Base-by-base conservation (phyloP, 2,888 invertebrate species). In the Cylloceria caligata region DNA sequence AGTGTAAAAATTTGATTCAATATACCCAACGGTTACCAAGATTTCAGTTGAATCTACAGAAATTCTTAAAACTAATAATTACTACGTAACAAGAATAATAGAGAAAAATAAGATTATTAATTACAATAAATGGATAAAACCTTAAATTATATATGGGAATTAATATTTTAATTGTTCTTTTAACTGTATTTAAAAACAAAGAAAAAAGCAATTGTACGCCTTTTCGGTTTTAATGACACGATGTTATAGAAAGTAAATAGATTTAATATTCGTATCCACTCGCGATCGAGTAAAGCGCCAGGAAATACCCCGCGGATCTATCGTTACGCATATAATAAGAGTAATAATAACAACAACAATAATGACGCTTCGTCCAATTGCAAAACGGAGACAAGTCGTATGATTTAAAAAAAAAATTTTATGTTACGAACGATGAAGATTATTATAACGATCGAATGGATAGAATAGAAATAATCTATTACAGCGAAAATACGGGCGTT, bases 341-440 rank as follows among this genome's bases (percentile, higher is more conserved):
- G 1, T 30, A 30, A n/a, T 30, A 30, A 57, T 27, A 30, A 57
- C 16, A 30, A 57, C 4, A 30, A 57, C 30, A 49, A 62, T 47
- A 49, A n/a, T 11, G 36, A 42, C 30, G 75, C 45, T 67, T 75
- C 34, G 57, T 34, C 67, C 21, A 55, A 9, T 45, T 36, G 36
- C 39, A 4, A 72, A 4, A 30, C 11, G 47, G 24, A 39, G 9
- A 64, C 9, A 9, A 4, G 21, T 2, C 5, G 4, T 60, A n/a
- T 21, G 0, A n/a, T 64, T 65, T n/a, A n/a, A n/a, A n/a, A n/a
- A n/a, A n/a, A 3, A 45, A 11, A 2, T 30, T 47, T 68, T 60
- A 68, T 60, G 36, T 68, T 30, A 16, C 27, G 47, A 49, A 34
- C 65, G 34, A 57, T 34, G 55, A 36, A 76, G 68, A 76, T 47